A percentile compares a stretch with the other conserved stretches of the same genome.
Conservation (phyloP, 2,888 invertebrate species). For the Endotricha flammealis region DNA sequence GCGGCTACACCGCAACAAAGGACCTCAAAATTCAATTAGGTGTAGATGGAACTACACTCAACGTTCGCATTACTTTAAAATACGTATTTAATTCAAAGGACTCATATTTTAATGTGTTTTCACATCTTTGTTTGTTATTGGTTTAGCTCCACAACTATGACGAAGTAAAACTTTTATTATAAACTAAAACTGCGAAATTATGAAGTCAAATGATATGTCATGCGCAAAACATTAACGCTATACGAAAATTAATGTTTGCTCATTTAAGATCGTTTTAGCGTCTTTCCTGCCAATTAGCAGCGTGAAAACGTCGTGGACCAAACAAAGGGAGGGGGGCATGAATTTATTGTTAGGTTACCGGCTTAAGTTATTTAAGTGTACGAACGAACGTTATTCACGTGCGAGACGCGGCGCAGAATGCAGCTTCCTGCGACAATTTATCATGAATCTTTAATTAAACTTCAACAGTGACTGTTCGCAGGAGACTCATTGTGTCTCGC, state of each 20-base stretch:
- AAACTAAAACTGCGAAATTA: too few species aligned
- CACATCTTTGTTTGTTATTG: too few species aligned
- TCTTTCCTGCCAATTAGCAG: slow-evolving; percentile 70
- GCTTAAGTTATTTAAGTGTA: slow-evolving; percentile 73
- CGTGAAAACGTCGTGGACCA: slow-evolving; percentile 49
- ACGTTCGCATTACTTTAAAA: slow-evolving; percentile 50
- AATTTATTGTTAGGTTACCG: slow-evolving; percentile 73
- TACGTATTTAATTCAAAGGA: slow-evolving; percentile 32
- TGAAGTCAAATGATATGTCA: too few species aligned
- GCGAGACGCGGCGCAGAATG: slow-evolving; percentile 61
- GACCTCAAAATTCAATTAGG: slow-evolving; percentile 67
- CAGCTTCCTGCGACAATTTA: slow-evolving; percentile 75
- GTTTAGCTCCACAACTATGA: too few species aligned
- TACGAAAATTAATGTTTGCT: slow-evolving; percentile 25
- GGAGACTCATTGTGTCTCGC: slow-evolving; percentile 55
- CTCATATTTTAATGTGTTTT: neutral
- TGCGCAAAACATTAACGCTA: too few species aligned
- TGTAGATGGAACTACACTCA: slow-evolving; percentile 38
- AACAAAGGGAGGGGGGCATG: slow-evolving; percentile 65
- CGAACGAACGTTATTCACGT: slow-evolving; percentile 67
- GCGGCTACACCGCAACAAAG: slow-evolving; percentile 62
- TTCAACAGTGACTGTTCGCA: slow-evolving; percentile 65
- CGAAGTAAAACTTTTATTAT: too few species aligned
- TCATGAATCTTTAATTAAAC: slow-evolving; percentile 79
- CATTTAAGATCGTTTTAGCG: slow-evolving; percentile 59